Percentiles rank a stretch among this genome's conserved stretches.
These are phyloP conservation scores for Wasmannia auropunctata DNA, from an alignment of 1,140 invertebrate species.

Conservation along the genomic window DNA sequence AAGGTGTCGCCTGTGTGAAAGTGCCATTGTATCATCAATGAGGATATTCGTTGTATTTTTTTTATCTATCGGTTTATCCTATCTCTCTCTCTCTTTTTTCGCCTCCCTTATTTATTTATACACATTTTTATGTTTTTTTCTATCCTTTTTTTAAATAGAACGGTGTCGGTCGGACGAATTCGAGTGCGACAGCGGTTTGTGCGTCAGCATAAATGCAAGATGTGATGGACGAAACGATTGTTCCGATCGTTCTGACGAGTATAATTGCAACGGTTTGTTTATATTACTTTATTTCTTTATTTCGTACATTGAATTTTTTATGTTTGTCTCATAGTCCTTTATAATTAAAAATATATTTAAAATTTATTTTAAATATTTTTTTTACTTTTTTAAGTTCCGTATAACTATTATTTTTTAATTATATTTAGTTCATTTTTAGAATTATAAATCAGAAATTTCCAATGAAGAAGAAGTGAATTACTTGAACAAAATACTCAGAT, in stretches of 20 bases:
- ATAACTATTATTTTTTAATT: neutral
- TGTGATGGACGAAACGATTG: constrained; percentile 89
- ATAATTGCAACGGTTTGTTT: constrained; percentile 87
- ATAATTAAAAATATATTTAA: too few relatives aligned
- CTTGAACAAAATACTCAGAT: neutral
- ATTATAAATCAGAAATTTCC: neutral
- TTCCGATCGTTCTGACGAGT: constrained; percentile 89
- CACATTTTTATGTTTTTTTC: constrained; percentile 29
- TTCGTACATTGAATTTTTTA: neutral
- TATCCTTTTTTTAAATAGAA: constrained; percentile 82
- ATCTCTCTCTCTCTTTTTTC: neutral
- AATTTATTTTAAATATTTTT: too few relatives aligned
- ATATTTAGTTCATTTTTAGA: neutral
- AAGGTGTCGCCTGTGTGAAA: neutral
- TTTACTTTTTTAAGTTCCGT: too few relatives aligned
- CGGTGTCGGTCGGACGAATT: constrained; percentile 87
- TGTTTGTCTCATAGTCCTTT: neutral
- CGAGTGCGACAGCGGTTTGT: constrained; percentile 88
- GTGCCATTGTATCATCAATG: constrained; percentile 4
- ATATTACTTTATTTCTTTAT: constrained; percentile 62
- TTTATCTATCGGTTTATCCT: constrained; percentile 2
- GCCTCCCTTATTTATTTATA: constrained; percentile 25
- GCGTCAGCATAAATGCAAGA: constrained; percentile 87
- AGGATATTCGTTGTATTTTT: constrained; percentile 28
- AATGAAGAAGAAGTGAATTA: neutral